Base-by-base conservation (phyloP, 2,888 invertebrate species). In the Esperia sulphurella region DNA sequence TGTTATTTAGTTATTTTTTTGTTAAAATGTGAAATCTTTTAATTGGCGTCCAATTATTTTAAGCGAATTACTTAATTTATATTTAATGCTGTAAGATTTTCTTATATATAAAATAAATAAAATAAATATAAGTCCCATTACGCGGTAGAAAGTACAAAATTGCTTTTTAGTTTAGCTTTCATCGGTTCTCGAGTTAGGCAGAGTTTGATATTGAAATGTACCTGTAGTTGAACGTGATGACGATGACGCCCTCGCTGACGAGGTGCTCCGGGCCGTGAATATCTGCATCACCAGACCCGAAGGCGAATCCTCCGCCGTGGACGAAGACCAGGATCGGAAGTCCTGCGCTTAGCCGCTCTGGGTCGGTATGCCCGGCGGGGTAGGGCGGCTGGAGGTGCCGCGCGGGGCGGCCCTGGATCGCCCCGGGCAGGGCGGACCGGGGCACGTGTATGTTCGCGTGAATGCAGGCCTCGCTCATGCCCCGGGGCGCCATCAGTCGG, bases 221-320 rank as follows among this genome's bases (percentile, higher is more conserved):
- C 88, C 87, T 83, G 63, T 88, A 89, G 52, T 88, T 89, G 49
- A 89, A 89, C 0, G 88, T 89, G 54, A 89, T 74, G 49, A 89
- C 83, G 41, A 89, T 74, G 14, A 87, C 68, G 1, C 75, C 75
- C 50, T 73, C 75, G 52, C 54, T 60, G 56, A 89, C 73, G 37
- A 89, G 63, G 49, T 80, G 79, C 53, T 87, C 84, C 1, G 88
- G 84, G 0, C 88, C 89, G 49, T 87, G 65, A 0, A 85, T 49
- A 52, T 84, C 86, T 0, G 78, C 45, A 52, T 83, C 79, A 0
- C 87, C 86, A 1, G 88, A 86, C 13, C 88, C 89, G 53, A 74
- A 81, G 1, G 75, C 76, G 61, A 86, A 89, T 3, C 81, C 89
- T 14, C 89, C 89, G 3, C 89, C 89, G 58, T 89, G 89, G 8